These are phyloP conservation scores for Yponomeuta sedellus DNA, from an alignment of 2,888 invertebrate genomes.

Conservation along the genomic window DNA sequence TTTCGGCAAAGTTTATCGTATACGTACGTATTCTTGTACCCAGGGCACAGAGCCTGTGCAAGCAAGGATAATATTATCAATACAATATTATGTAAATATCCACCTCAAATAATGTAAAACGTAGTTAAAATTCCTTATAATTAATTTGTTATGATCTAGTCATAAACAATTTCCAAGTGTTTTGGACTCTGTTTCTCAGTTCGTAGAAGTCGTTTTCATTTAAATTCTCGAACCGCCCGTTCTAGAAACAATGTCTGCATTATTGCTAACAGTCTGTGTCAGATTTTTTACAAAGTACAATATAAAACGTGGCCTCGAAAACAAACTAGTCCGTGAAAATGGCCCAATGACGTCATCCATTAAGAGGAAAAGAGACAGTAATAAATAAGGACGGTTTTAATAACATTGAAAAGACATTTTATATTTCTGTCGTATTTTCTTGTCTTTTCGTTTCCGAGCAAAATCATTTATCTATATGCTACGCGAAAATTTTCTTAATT, in stretches of 20 bases:
- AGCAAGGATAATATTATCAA: too few species aligned
- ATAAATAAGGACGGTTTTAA: too few species aligned
- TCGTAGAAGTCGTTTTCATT: not conserved
- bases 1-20: not conserved
- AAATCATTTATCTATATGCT: too few species aligned
- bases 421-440: not conserved
- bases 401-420: too few species aligned
- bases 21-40: too few species aligned
- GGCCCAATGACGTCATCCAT: conserved; percentile 13
- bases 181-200: not conserved
- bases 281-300: conserved; percentile 4
- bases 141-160: not conserved
- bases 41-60: too few species aligned
- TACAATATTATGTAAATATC: too few species aligned
- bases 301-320: conserved; percentile 18
- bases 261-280: not conserved
- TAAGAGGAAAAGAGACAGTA: conserved; percentile 8
- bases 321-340: conserved; percentile 8
- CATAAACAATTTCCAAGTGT: not conserved
- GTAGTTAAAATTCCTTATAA: not conserved
- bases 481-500: too few species aligned
- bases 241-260: not conserved
- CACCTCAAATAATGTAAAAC: not conserved
- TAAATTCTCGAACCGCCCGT: not conserved
- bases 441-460: not conserved